These are phyloP conservation scores for Tor tambroides DNA, from an alignment of 2,113 vertebrate species.

Conservation along the genomic window DNA sequence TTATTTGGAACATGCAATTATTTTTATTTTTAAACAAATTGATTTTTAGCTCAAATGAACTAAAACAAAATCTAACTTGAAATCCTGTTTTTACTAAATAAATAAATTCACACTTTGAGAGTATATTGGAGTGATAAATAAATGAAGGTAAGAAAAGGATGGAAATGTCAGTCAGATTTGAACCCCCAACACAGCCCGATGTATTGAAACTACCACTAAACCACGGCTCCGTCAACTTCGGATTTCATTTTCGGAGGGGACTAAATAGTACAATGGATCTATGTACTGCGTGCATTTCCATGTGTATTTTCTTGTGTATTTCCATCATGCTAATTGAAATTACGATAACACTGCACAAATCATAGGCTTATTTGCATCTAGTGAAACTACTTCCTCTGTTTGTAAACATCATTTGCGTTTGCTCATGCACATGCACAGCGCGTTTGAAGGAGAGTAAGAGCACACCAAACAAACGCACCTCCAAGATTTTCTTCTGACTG, in stretches of 20 bases:
- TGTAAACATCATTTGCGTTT: constrained; percentile 30
- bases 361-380: constrained; percentile 13
- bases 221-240: neutral
- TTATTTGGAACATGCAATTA: neutral
- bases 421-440: neutral
- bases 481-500: constrained; percentile 60
- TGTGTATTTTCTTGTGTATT: neutral
- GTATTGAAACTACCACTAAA: neutral
- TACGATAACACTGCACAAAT: constrained; percentile 12
- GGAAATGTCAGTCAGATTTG: neutral
- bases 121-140: neutral
- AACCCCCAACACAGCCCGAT: neutral
- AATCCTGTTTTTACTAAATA: neutral
- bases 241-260: neutral
- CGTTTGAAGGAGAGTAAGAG: constrained; percentile 10
- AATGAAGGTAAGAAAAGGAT: neutral
- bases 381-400: neutral
- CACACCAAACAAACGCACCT: constrained; percentile 49
- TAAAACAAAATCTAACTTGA: neutral
- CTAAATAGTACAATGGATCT: neutral
- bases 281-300: neutral
- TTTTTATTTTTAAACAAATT: neutral
- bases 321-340: constrained; percentile 8
- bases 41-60: neutral
- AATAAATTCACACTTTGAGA: neutral